Evolutionary conservation across 2,888 invertebrate species (phyloP), one percentile per base, ranked within the genome.

Genomic region (Volucella zonaria): DNA sequence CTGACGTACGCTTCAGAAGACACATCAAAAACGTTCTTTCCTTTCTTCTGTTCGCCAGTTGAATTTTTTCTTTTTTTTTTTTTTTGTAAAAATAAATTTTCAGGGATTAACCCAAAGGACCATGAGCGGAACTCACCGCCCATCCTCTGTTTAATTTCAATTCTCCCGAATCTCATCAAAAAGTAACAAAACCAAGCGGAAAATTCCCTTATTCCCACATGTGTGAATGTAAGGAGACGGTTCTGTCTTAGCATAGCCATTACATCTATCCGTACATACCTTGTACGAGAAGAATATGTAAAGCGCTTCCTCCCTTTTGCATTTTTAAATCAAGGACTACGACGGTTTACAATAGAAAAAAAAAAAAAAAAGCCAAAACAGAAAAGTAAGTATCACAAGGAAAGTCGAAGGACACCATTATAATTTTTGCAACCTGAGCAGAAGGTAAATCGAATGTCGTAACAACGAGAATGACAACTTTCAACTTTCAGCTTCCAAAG

Each of bases 401-500:
- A 70, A 58, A 38, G 42, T 18, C n/a, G 64, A 77, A 77, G 76
- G 59, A 76, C 77, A 67, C 54, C 54, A 68, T 71, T 58, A 71
- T 64, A 66, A 64, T 78, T 58, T 31, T 47, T 51, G 71, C 62
- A 78, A 78, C 40, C 14, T 70, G 31, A 56, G 64, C 42, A 54
- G 14, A 58, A n/a, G 43, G 23, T 11, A 62, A 58, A 54, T 64
- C 47, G 56, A 54, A 31, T 12, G 56, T 54, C 47, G 77, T 15
- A 56, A 45, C 56, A 38, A 38, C n/a, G 15, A 52, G 14, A 56
- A 64, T 31, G 31, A n/a, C 23, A 31, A 31, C 31, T 31, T 31
- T 31, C 6, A 6, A 31, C 31, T 31, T 31, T 31, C 31, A 31
- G 4, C 31, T 31, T 31, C 31, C 31, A 31, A 6, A 4, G 6